Base-by-base conservation (phyloP, 2,113 vertebrate genomes). In the Alligator sinensis region DNA sequence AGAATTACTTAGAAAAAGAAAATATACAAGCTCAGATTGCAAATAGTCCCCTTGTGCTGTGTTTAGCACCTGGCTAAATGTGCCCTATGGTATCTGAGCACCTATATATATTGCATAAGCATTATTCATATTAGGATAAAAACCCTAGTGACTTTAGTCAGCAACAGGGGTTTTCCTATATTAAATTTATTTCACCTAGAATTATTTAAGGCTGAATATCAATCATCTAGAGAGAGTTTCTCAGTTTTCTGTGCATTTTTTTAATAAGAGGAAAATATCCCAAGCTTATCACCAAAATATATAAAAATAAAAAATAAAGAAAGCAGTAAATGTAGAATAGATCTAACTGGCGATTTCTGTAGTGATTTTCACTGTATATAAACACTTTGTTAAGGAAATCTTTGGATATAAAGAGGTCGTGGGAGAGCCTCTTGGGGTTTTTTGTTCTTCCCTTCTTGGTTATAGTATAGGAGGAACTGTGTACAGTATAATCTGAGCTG, bases 251-350 rank as follows among this genome's bases (percentile, higher is more conserved):
- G 0, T 58, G 57, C 19, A 60, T 10, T 47, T 58, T 21, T 80
- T 91, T 62, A 18, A 11, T 77, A 28, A 24, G 58, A 58, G 14
- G 30, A 62, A 63, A 47, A 47, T 87, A 62, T 61, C 27, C 13
- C 0, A 0, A 63, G n/a, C 30, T 61, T 86, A 58, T 3, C 0
- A 1, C 61, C 57, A 15, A 25, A 1, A 0, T 12, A 3, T 34
- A 14, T 12, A 84, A 82, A 74, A 80, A 70, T 47, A 77, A 94
- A 77, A 60, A 84, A 82, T 68, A 80, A 64, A 54, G 72, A 94
- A 77, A 63, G 3, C 15, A 58, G 3, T 27, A 28, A 34, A 1
- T 79, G 84, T 19, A n/a, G 28, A 58, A 38, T 16, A 19, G 38
- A 17, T 64, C 64, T 11, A n/a, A 34, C 3, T 25, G 4, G 34